phyloP scores from a whole-genome alignment of 2,888 invertebrate species.

The Tryphoninae sp. region DNA sequence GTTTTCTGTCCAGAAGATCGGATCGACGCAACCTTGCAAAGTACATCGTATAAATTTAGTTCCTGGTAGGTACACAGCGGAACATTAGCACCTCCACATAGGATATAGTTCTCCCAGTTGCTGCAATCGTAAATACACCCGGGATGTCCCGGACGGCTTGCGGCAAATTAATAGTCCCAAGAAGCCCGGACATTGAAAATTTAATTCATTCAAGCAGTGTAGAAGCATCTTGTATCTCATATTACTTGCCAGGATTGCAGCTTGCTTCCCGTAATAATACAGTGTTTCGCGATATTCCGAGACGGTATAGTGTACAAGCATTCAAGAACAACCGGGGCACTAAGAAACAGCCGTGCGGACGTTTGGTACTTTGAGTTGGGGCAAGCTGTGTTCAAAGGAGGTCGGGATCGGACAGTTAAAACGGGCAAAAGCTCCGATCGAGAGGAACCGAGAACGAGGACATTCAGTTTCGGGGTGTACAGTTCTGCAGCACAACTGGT shows the following conservation, averaged over 20 bases:
- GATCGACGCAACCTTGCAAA: constrained; percentile 8
- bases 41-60: constrained; percentile 7
- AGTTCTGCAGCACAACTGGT: constrained; percentile 6
- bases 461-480: constrained; percentile 1
- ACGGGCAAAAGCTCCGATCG: constrained; percentile 52
- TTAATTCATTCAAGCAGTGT: not conserved
- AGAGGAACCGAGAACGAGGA: constrained; percentile 20
- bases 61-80: not conserved
- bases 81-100: constrained; percentile 10
- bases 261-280: not conserved
- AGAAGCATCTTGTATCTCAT: constrained; percentile 7
- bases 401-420: constrained; percentile 33
- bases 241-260: constrained; percentile 12
- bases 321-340: constrained; percentile 20
- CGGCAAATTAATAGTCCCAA: constrained; percentile 2
- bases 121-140: constrained; percentile 17
- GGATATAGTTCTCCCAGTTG: constrained; percentile 9
- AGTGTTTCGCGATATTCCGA: not conserved
- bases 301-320: constrained; percentile 4
- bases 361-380: constrained; percentile 31
- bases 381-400: constrained; percentile 27
- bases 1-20: not conserved
- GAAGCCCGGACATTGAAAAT: not conserved
- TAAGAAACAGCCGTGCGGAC: constrained; percentile 22
- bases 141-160: constrained; percentile 2